Evolutionary conservation across 2,888 invertebrate genomes (phyloP).

Genomic region (Amblyteles armatorius): DNA sequence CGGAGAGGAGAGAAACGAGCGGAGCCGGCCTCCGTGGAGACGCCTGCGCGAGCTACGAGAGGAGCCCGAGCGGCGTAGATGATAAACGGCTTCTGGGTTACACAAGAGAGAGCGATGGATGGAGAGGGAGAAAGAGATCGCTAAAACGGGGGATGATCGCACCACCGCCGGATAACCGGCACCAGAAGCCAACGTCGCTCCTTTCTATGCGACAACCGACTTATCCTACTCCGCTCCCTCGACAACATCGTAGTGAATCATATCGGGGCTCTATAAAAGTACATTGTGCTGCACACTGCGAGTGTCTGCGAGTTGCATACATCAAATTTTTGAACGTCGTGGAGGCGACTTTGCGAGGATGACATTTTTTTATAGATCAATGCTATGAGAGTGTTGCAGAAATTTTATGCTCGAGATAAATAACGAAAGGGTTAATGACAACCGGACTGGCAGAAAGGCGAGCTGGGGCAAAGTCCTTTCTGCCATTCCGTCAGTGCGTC

Average conservation of each 20-base stretch:
- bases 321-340: neutral
- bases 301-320: neutral
- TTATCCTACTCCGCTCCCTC: conserved; percentile 90
- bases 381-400: too few species aligned
- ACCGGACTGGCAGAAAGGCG: too few species aligned
- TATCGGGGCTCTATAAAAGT: conserved; percentile 49
- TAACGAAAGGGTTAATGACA: too few species aligned
- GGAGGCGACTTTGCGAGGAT: neutral
- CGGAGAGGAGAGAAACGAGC: conserved; percentile 72
- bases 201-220: conserved; percentile 89
- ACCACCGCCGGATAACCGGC: conserved; percentile 87
- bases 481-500: too few species aligned
- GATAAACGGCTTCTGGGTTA: conserved; percentile 86
- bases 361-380: neutral
- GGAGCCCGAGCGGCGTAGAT: conserved; percentile 72
- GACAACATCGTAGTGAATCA: conserved; percentile 62
- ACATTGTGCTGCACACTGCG: conserved; percentile 1
- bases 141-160: conserved; percentile 87
- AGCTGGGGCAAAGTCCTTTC: too few species aligned
- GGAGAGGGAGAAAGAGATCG: conserved; percentile 91
- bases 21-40: conserved; percentile 44
- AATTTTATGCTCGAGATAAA: too few species aligned
- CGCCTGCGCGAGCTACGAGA: conserved; percentile 64
- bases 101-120: conserved; percentile 10
- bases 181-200: conserved; percentile 58